Percentiles rank a stretch among this genome's conserved stretches.
Evolutionary conservation across 2,888 invertebrate species (phyloP).

Genomic region (Sarcophaga subvicina): DNA sequence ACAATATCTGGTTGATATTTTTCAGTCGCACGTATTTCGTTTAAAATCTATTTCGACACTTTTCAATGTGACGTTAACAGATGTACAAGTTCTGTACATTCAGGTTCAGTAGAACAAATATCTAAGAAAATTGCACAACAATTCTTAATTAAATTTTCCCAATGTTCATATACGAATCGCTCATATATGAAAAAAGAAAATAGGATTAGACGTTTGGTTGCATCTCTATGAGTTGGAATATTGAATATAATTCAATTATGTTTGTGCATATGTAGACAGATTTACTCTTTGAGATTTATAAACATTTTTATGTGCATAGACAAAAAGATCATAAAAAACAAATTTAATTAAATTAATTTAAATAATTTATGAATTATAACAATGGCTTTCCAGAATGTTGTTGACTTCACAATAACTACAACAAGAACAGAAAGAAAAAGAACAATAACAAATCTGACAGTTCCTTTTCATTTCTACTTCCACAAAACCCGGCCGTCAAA

Average conservation of each 20-base stretch:
- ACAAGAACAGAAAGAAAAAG: neutral
- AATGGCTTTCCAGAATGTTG: constrained; percentile 68
- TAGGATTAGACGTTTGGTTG: no score
- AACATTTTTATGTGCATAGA: no score
- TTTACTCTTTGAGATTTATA: no score
- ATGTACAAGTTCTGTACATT: no score
- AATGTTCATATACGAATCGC: constrained; percentile 47
- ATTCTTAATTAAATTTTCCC: constrained; percentile 52
- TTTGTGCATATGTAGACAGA: no score
- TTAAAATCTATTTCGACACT: no score
- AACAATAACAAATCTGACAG: constrained; percentile 7
- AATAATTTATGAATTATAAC: constrained; percentile 76
- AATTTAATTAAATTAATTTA: neutral
- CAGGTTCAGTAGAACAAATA: constrained; percentile 5
- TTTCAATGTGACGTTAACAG: no score
- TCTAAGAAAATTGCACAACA: constrained; percentile 6
- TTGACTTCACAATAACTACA: constrained; percentile 65
- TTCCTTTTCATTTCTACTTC: neutral
- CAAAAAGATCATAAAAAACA: neutral
- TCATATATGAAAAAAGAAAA: constrained; percentile 53
- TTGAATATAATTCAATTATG: no score
- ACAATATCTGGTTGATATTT: no score
- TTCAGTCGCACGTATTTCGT: no score
- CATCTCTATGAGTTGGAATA: no score
- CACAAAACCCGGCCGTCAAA: no score